These are phyloP conservation scores for Unio delphinus DNA, from an alignment of 2,888 invertebrate genomes.

Conservation along the genomic window DNA sequence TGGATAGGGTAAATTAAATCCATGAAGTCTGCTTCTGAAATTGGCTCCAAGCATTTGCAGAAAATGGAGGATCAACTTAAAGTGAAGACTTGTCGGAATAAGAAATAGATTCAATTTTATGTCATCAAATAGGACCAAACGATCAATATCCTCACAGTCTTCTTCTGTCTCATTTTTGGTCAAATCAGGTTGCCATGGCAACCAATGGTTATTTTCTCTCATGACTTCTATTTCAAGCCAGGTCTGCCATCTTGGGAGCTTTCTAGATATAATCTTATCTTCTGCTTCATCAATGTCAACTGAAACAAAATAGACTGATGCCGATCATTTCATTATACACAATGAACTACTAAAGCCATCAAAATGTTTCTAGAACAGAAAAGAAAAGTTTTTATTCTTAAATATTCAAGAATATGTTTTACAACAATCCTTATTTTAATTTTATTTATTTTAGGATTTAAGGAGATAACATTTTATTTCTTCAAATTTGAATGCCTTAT, in stretches of 20 bases:
- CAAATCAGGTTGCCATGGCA: conserved; percentile 69
- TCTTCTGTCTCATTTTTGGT: conserved; percentile 60
- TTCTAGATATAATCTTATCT: conserved; percentile 43
- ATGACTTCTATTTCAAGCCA: conserved; percentile 70
- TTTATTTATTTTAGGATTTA: too few species aligned
- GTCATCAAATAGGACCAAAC: conserved; percentile 70
- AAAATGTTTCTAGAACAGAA: too few species aligned
- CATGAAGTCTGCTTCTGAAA: too few species aligned
- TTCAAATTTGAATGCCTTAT: too few species aligned
- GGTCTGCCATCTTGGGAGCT: conserved; percentile 34
- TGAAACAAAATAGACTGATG: conserved; percentile 12
- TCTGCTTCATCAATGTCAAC: conserved; percentile 47
- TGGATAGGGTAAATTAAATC: too few species aligned
- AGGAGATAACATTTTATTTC: too few species aligned
- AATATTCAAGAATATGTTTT: too few species aligned
- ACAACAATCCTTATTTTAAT: too few species aligned
- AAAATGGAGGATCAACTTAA: conserved; percentile 20
- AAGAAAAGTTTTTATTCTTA: too few species aligned
- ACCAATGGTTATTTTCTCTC: conserved; percentile 66
- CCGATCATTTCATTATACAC: too few species aligned
- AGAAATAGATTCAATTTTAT: conserved; percentile 58
- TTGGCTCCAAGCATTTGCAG: conserved; percentile 22
- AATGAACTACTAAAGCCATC: too few species aligned
- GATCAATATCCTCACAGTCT: conserved; percentile 71
- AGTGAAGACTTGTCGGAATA: conserved; percentile 21